A percentile compares a stretch with the other conserved stretches of the same genome.
Conservation (phyloP, 2,113 vertebrate genomes). For the Tetraodon nigroviridis region DNA sequence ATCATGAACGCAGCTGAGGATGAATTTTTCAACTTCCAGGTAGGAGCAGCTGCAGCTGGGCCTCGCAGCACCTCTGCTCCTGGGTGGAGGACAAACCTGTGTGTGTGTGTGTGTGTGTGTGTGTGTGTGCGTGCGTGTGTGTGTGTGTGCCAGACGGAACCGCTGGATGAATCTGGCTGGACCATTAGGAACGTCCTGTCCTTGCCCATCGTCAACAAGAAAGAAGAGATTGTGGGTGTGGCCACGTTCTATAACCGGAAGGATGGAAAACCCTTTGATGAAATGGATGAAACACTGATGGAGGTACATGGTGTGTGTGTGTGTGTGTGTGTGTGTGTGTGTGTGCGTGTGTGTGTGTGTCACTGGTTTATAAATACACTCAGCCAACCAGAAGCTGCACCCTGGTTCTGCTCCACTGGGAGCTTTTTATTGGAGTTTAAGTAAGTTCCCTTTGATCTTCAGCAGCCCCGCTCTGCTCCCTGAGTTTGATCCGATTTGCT, state of each 20-base stretch:
- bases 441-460: not conserved
- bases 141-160: conserved; percentile 75
- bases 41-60: conserved; percentile 29
- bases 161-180: conserved; percentile 91
- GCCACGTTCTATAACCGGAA: conserved; percentile 98
- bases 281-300: conserved; percentile 94
- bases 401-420: conserved; percentile 59
- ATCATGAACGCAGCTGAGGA: conserved; percentile 67
- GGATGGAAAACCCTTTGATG: conserved; percentile 95
- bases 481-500: no score
- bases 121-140: not conserved
- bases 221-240: conserved; percentile 94
- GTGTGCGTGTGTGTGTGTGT: conserved; percentile 25
- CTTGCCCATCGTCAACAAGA: conserved; percentile 97
- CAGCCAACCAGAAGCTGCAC: conserved; percentile 40
- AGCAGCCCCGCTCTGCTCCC: not conserved
- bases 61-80: no score
- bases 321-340: conserved; percentile 30
- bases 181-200: conserved; percentile 90
- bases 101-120: not conserved
- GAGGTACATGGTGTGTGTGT: conserved; percentile 77
- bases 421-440: conserved; percentile 35
- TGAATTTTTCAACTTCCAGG: conserved; percentile 64
- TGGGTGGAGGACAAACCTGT: no score
- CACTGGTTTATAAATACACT: conserved; percentile 64